These are phyloP conservation scores for Yponomeuta sedellus DNA, from an alignment of 2,888 invertebrate species.

Conservation along the genomic window DNA sequence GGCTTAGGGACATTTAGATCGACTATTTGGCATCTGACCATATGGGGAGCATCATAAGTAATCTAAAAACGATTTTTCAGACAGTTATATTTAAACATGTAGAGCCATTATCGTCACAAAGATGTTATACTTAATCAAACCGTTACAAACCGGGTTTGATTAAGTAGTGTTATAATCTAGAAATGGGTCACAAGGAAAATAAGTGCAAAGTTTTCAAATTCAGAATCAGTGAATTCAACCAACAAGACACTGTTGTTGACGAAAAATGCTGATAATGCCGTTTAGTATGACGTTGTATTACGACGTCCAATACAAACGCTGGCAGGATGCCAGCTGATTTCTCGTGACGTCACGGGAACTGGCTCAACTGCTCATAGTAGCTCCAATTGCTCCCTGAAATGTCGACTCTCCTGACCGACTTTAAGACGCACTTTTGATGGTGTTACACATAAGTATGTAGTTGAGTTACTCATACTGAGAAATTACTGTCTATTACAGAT, in stretches of 20 bases:
- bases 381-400: background rate
- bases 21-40: background rate
- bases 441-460: background rate
- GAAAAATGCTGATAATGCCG: background rate
- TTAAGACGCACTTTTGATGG: background rate
- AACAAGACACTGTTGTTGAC: background rate
- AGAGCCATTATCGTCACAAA: background rate
- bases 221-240: background rate
- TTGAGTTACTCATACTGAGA: constrained; percentile 3
- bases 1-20: constrained; percentile 4
- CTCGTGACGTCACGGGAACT: constrained; percentile 5
- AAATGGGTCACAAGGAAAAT: background rate
- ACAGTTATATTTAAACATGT: background rate
- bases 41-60: background rate
- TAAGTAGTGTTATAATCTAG: background rate
- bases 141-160: background rate
- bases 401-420: background rate
- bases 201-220: background rate
- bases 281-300: constrained; percentile 1
- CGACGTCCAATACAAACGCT: constrained; percentile 2
- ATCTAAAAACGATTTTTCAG: background rate
- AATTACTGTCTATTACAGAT: constrained; percentile 5
- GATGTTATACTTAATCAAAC: background rate
- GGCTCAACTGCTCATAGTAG: constrained; percentile 3
- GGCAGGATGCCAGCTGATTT: constrained; percentile 7